A percentile compares a stretch with the other conserved stretches of the same genome.
phyloP scores from a whole-genome alignment of 2,888 invertebrate genomes.

The Pemphredon lugubris region DNA sequence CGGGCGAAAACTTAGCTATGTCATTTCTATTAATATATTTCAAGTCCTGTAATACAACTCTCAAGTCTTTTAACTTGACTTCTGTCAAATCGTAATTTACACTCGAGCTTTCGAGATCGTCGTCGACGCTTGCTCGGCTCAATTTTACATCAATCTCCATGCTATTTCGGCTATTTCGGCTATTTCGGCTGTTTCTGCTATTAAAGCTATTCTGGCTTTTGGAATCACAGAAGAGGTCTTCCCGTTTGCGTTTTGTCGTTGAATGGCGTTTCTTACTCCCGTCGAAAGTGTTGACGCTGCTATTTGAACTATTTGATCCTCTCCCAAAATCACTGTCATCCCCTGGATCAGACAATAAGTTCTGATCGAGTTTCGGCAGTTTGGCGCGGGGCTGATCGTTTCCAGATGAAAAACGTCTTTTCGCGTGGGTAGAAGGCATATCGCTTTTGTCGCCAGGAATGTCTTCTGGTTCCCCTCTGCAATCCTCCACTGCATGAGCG shows the following conservation, averaged over 20 bases:
- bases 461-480: slow-evolving; percentile 69
- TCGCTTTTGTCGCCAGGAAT: slow-evolving; percentile 62
- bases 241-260: background rate
- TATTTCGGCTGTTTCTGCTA: background rate
- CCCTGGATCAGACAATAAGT: slow-evolving; percentile 1
- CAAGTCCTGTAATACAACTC: slow-evolving; percentile 72
- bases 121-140: slow-evolving; percentile 3
- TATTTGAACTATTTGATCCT: background rate
- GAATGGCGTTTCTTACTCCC: background rate
- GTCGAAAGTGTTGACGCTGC: background rate
- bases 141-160: slow-evolving; percentile 17
- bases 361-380: slow-evolving; percentile 60
- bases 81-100: slow-evolving; percentile 16
- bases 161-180: background rate
- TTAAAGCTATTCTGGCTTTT: background rate
- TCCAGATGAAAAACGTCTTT: slow-evolving; percentile 70
- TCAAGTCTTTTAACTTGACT: slow-evolving; percentile 68
- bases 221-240: background rate
- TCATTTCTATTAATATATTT: slow-evolving; percentile 38
- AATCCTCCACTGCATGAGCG: slow-evolving; percentile 69
- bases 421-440: slow-evolving; percentile 64
- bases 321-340: slow-evolving; percentile 9
- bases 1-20: background rate
- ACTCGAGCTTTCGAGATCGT: slow-evolving; percentile 1
- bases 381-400: slow-evolving; percentile 61